Conservation (phyloP, 2,113 vertebrate genomes). For the Euleptes europaea region DNA sequence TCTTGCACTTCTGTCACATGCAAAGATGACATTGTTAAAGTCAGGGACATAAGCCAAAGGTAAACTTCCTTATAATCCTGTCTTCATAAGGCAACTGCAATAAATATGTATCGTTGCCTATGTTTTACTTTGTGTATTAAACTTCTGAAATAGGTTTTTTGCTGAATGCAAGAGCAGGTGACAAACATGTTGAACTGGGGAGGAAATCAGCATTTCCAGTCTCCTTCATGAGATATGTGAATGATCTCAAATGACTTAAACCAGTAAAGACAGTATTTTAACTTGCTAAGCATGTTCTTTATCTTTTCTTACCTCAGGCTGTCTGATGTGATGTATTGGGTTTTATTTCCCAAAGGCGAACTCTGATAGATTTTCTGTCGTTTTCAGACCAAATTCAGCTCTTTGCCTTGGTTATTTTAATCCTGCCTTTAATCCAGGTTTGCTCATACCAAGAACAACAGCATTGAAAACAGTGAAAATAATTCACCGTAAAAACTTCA, state of each 20-base stretch:
- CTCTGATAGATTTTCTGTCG: conserved; percentile 28
- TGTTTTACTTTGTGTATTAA: neutral
- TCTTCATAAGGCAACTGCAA: neutral
- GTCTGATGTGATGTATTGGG: conserved; percentile 17
- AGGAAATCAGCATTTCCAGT: neutral
- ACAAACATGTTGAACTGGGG: neutral
- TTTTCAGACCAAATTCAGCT: neutral
- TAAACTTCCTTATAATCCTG: neutral
- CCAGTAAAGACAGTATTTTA: conserved; percentile 33
- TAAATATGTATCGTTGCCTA: neutral
- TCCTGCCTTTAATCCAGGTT: too few species aligned
- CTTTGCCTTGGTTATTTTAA: neutral
- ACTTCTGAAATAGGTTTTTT: neutral
- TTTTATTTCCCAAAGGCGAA: conserved; percentile 48
- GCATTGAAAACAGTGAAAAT: too few species aligned
- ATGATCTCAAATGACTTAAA: conserved; percentile 5
- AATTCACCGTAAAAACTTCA: too few species aligned
- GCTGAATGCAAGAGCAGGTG: neutral
- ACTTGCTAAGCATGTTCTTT: conserved; percentile 34
- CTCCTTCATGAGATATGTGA: neutral
- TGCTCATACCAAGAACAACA: too few species aligned
- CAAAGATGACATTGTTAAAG: neutral
- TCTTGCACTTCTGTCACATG: conserved; percentile 28
- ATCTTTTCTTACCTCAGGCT: conserved; percentile 52
- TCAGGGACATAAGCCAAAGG: conserved; percentile 25